phyloP scores from a whole-genome alignment of 2,888 invertebrate genomes.

The Lymantria dispar region DNA sequence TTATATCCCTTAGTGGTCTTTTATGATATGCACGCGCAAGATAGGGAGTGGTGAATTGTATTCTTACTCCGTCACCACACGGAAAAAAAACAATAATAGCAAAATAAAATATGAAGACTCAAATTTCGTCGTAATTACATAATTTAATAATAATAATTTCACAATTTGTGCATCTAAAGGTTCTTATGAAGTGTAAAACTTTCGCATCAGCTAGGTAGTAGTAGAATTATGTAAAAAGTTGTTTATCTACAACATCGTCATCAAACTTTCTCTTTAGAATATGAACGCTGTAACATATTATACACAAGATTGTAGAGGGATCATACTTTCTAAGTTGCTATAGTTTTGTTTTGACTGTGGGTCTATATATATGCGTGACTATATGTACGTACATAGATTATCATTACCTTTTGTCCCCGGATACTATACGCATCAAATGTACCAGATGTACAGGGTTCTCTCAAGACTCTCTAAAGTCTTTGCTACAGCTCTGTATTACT shows the following conservation, averaged over 20 bases:
- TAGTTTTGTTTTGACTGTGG: neutral
- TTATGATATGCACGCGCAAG: too few relatives aligned
- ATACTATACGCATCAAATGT: too few relatives aligned
- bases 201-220: neutral
- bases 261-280: conserved; percentile 1
- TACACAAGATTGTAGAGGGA: neutral
- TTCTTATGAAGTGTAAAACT: neutral
- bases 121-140: neutral
- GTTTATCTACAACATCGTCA: neutral
- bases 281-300: neutral
- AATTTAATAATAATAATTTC: neutral
- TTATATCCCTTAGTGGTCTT: too few relatives aligned
- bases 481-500: too few relatives aligned
- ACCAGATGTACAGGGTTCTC: too few relatives aligned
- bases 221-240: neutral
- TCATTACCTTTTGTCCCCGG: too few relatives aligned
- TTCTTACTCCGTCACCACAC: too few relatives aligned
- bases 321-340: neutral
- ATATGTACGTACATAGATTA: too few relatives aligned
- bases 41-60: too few relatives aligned
- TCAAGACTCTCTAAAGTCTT: too few relatives aligned
- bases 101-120: neutral
- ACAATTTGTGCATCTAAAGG: neutral
- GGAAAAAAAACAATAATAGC: neutral
- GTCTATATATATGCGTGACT: too few relatives aligned